These are phyloP conservation scores for Agrochola litura DNA, from an alignment of 2,888 invertebrate species.

Conservation along the genomic window DNA sequence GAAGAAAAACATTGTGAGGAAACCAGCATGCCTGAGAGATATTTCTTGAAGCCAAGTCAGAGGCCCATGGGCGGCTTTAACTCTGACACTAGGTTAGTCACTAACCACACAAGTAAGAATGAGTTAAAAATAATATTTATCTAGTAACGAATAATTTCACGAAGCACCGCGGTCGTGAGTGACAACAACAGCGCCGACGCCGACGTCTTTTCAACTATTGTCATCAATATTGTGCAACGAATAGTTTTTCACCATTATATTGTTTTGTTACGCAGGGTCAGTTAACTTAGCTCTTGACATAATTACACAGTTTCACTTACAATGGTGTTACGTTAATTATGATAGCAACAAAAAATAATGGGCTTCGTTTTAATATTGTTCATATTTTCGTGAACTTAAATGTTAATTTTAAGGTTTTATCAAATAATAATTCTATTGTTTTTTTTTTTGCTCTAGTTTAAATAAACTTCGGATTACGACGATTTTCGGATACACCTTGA, in stretches of 20 bases:
- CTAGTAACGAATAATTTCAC: not conserved
- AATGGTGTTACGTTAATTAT: slow-evolving; percentile 64
- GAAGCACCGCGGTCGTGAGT: not conserved
- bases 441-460: slow-evolving; percentile 27
- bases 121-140: not conserved
- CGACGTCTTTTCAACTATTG: slow-evolving; percentile 48
- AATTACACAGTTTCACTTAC: slow-evolving; percentile 72
- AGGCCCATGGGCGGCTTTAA: no score
- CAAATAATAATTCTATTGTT: slow-evolving; percentile 32
- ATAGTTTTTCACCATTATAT: slow-evolving; percentile 57
- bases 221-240: slow-evolving; percentile 63
- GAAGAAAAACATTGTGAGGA: no score
- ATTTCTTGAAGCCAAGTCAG: no score
- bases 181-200: not conserved
- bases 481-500: not conserved
- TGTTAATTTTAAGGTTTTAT: slow-evolving; percentile 49
- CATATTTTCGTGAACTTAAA: slow-evolving; percentile 42
- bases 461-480: not conserved
- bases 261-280: slow-evolving; percentile 61
- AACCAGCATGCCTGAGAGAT: no score
- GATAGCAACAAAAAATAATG: slow-evolving; percentile 44
- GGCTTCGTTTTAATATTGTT: slow-evolving; percentile 33
- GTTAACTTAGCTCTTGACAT: slow-evolving; percentile 75
- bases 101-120: no score
- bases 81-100: no score